These are phyloP conservation scores for Merluccius polli DNA, from an alignment of 2,797 vertebrate species.

Conservation along the genomic window DNA sequence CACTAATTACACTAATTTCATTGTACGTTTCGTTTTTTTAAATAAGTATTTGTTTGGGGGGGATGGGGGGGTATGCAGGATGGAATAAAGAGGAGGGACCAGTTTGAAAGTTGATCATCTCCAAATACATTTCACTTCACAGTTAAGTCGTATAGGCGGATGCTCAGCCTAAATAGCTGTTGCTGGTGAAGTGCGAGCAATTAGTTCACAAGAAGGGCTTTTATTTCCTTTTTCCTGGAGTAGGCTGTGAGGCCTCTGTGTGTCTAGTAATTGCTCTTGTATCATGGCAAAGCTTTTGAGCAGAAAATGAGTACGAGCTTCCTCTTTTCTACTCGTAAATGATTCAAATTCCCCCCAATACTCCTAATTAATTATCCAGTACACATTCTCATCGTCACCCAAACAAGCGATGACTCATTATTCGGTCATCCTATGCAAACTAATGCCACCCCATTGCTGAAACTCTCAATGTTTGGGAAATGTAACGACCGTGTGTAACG, in stretches of 20 bases:
- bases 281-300: neutral
- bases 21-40: conserved; percentile 23
- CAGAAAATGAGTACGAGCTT: neutral
- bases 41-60: neutral
- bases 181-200: conserved; percentile 60
- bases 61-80: conserved; percentile 24
- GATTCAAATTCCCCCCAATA: neutral
- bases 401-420: neutral
- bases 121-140: neutral
- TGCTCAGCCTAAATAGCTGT: conserved; percentile 60
- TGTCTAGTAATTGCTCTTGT: neutral
- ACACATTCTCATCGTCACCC: neutral
- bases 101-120: neutral
- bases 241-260: conserved; percentile 2
- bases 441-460: neutral
- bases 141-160: conserved; percentile 20
- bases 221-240: neutral
- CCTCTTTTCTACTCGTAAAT: neutral
- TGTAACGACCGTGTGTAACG: neutral
- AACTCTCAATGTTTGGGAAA: neutral
- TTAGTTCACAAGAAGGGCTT: conserved; percentile 39
- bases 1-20: conserved; percentile 49
- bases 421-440: neutral
- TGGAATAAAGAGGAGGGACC: conserved; percentile 22
- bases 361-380: neutral